Conservation (phyloP, 2,888 invertebrate genomes). For the Chaitophorus viminalis region DNA sequence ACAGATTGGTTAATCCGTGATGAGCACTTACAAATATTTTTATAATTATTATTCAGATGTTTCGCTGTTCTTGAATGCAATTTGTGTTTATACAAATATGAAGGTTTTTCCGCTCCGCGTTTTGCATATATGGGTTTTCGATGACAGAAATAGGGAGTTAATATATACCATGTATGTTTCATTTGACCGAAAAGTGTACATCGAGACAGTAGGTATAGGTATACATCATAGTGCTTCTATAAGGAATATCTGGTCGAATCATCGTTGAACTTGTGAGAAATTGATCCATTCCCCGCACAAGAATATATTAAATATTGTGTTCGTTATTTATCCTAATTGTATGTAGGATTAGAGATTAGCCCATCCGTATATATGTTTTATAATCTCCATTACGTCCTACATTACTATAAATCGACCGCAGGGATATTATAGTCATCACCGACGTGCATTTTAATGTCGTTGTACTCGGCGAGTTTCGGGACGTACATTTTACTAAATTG, state of each 20-base stretch:
- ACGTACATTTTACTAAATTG: background rate
- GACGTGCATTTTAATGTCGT: background rate
- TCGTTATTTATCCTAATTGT: background rate
- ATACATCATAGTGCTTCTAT: too few relatives aligned
- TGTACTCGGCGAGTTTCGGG: background rate
- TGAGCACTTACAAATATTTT: too few relatives aligned
- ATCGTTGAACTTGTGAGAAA: background rate
- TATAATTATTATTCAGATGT: too few relatives aligned
- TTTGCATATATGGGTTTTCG: too few relatives aligned
- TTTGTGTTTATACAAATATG: too few relatives aligned
- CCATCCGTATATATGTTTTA: background rate
- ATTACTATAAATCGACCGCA: background rate
- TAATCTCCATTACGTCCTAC: background rate
- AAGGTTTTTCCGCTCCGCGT: too few relatives aligned
- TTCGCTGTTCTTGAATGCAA: too few relatives aligned
- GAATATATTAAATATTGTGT: background rate
- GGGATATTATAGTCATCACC: background rate
- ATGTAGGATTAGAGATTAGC: background rate
- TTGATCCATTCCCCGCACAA: background rate
- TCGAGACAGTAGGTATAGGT: background rate
- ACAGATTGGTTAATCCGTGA: too few relatives aligned
- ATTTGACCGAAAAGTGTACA: background rate
- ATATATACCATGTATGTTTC: background rate
- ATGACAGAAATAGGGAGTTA: too few relatives aligned
- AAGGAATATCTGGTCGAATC: background rate